A percentile compares a stretch with the other conserved stretches of the same genome.
Evolutionary conservation across 2,888 invertebrate species (phyloP).

Genomic region (Anoplius nigerrimus): DNA sequence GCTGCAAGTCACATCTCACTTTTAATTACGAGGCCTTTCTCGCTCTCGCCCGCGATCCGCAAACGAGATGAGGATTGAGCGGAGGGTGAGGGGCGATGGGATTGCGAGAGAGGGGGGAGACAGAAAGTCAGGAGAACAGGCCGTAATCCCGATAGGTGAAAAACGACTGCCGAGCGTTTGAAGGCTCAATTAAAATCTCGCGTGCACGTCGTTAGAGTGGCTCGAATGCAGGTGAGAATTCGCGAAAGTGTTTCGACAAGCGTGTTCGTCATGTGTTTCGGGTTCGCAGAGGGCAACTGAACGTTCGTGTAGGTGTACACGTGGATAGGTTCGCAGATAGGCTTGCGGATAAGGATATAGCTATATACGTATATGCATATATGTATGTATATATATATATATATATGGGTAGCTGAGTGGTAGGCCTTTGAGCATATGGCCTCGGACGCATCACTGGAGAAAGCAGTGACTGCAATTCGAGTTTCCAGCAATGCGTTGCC

Average conservation of each 20-base stretch:
- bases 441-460: too few species aligned
- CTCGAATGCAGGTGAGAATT: conserved; percentile 46
- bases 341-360: not conserved
- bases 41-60: not conserved
- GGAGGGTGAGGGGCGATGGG: conserved; percentile 11
- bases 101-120: not conserved
- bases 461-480: too few species aligned
- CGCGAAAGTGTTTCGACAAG: not conserved
- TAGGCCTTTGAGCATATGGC: too few species aligned
- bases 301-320: too few species aligned
- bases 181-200: conserved; percentile 57
- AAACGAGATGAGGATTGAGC: not conserved
- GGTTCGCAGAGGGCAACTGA: too few species aligned
- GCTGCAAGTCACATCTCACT: conserved; percentile 22
- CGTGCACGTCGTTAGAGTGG: conserved; percentile 51
- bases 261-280: not conserved
- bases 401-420: too few species aligned
- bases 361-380: not conserved
- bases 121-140: not conserved
- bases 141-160: not conserved
- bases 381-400: not conserved
- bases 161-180: conserved; percentile 20
- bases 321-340: too few species aligned
- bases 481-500: too few species aligned
- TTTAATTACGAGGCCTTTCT: conserved; percentile 26